These are phyloP conservation scores for Phaethon lepturus DNA, from an alignment of 2,113 vertebrate species.

Conservation along the genomic window DNA sequence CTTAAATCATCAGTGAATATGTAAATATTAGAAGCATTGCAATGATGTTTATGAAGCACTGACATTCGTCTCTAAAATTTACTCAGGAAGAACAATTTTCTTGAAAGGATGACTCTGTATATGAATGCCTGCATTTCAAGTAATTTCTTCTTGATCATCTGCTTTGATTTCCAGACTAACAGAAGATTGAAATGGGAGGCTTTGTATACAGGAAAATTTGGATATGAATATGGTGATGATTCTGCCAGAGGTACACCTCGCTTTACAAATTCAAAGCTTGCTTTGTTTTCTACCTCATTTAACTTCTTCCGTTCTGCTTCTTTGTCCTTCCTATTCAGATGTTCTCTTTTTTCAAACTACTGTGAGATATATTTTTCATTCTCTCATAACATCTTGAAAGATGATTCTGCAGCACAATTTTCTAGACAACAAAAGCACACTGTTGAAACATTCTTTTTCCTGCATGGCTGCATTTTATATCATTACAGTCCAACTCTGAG, in stretches of 20 bases:
- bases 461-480: neutral
- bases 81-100: neutral
- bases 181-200: neutral
- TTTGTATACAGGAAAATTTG: neutral
- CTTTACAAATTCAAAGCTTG: neutral
- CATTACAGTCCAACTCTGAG: neutral
- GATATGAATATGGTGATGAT: neutral
- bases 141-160: neutral
- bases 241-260: neutral
- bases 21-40: neutral
- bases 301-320: neutral
- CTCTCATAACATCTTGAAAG: slow-evolving; percentile 24
- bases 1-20: neutral
- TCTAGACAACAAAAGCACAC: slow-evolving; percentile 27
- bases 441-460: neutral
- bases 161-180: neutral
- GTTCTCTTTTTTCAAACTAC: neutral
- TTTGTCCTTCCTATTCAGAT: neutral
- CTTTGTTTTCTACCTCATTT: slow-evolving; percentile 11
- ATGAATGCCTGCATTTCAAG: neutral
- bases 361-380: slow-evolving; percentile 4
- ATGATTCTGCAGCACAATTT: neutral
- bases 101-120: neutral
- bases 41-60: neutral
- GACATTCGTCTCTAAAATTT: neutral